Conservation (phyloP, 1,140 invertebrate genomes). For the Prorops nasuta region DNA sequence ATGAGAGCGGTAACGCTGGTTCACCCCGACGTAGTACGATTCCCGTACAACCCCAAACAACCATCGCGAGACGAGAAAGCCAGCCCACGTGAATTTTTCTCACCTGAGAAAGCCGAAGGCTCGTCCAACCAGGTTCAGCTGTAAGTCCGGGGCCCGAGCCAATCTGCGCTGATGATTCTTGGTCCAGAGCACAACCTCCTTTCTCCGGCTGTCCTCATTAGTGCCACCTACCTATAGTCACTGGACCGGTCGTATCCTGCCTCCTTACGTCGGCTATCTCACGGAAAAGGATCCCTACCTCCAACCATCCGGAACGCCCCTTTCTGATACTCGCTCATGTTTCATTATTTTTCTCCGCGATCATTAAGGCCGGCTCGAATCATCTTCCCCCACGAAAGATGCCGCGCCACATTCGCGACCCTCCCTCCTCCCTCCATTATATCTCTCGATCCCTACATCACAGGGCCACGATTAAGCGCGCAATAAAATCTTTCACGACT, state of each 20-base stretch:
- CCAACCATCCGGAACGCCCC: conserved; percentile 38
- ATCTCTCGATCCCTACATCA: conserved; percentile 9
- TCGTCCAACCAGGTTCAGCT: conserved; percentile 43
- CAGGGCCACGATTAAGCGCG: conserved; percentile 28
- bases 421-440: conserved; percentile 13
- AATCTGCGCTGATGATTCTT: conserved; percentile 48
- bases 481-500: conserved; percentile 5
- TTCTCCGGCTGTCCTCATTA: conserved; percentile 44
- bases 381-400: conserved; percentile 24
- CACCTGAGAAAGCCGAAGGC: conserved; percentile 33
- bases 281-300: conserved; percentile 28
- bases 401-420: conserved; percentile 21
- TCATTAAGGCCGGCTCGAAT: conserved; percentile 42
- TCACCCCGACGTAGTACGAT: no score
- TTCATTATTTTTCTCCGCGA: conserved; percentile 49
- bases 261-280: conserved; percentile 29
- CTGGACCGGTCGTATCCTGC: conserved; percentile 26
- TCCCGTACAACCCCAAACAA: no score
- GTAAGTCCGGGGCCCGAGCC: conserved; percentile 33
- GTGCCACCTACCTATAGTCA: conserved; percentile 42
- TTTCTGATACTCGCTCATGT: conserved; percentile 42
- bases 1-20: no score
- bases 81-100: conserved; percentile 37
- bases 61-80: no score
- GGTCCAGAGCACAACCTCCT: conserved; percentile 44